Evolutionary conservation across 2,113 vertebrate genomes (phyloP).

Genomic region (Xiphophorus couchianus): DNA sequence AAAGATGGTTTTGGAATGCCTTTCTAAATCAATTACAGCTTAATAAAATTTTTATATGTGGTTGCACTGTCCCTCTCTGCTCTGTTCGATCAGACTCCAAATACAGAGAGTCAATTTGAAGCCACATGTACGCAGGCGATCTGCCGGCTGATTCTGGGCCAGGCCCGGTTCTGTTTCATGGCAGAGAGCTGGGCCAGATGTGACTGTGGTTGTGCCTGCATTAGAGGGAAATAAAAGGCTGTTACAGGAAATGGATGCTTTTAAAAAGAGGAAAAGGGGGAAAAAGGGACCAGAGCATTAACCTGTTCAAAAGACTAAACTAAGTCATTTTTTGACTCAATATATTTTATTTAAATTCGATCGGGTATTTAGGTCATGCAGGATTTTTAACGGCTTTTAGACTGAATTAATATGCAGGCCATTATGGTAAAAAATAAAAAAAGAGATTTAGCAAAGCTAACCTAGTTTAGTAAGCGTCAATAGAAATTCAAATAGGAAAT

Average conservation of each 20-base stretch:
- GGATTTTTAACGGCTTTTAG: constrained; percentile 37
- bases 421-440: constrained; percentile 49
- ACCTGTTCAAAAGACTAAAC: constrained; percentile 57
- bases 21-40: constrained; percentile 1
- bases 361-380: constrained; percentile 52
- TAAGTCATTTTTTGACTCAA: constrained; percentile 60
- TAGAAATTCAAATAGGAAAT: neutral
- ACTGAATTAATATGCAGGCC: constrained; percentile 28
- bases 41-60: neutral
- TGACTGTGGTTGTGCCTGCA: constrained; percentile 76
- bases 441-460: constrained; percentile 21
- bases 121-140: constrained; percentile 61
- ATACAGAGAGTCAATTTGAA: constrained; percentile 61
- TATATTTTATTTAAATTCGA: constrained; percentile 62
- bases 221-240: constrained; percentile 68
- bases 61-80: constrained; percentile 9
- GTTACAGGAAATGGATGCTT: constrained; percentile 78
- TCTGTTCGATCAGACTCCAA: constrained; percentile 17
- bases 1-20: constrained; percentile 5
- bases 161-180: constrained; percentile 69
- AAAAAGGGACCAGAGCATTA: constrained; percentile 42
- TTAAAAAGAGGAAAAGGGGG: constrained; percentile 51
- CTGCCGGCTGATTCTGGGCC: constrained; percentile 72
- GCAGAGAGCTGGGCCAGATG: constrained; percentile 83
- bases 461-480: neutral